These are phyloP conservation scores for Cephus runcator DNA, from an alignment of 2,888 invertebrate genomes.

Conservation along the genomic window DNA sequence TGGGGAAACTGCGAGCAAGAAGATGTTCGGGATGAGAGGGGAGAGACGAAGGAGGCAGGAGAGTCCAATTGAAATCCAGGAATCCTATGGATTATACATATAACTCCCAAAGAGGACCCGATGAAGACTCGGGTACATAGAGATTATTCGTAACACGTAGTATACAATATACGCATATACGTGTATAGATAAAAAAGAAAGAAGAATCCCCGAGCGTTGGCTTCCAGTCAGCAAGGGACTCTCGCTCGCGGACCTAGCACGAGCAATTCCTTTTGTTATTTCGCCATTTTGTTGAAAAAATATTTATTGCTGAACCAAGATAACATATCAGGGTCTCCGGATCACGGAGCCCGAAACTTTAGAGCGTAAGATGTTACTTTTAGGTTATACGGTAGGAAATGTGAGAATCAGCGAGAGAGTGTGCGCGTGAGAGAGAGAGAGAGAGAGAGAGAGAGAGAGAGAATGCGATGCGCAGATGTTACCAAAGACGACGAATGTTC, in stretches of 20 bases:
- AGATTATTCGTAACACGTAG: neutral
- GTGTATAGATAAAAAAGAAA: neutral
- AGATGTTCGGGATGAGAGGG: neutral
- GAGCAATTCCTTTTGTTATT: conserved; percentile 37
- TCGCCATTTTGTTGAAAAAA: conserved; percentile 36
- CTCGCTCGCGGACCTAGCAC: conserved; percentile 30
- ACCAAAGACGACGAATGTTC: neutral
- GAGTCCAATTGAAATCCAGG: neutral
- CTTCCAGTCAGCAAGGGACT: conserved; percentile 52
- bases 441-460: neutral
- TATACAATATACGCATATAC: neutral
- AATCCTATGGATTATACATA: neutral
- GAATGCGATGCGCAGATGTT: neutral
- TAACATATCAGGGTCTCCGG: conserved; percentile 60
- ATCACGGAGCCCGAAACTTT: conserved; percentile 43
- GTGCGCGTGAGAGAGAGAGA: no score
- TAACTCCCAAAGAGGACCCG: neutral
- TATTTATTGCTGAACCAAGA: conserved; percentile 62
- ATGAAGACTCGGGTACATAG: neutral
- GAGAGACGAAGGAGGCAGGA: neutral
- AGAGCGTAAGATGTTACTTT: conserved; percentile 51
- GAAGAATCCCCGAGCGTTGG: conserved; percentile 17
- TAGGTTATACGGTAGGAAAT: conserved; percentile 37
- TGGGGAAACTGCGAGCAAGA: neutral
- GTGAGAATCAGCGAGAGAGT: neutral